A percentile compares a stretch with the other conserved stretches of the same genome.
Evolutionary conservation across 2,797 vertebrate species (phyloP).

Genomic region (Crax fasciolata): DNA sequence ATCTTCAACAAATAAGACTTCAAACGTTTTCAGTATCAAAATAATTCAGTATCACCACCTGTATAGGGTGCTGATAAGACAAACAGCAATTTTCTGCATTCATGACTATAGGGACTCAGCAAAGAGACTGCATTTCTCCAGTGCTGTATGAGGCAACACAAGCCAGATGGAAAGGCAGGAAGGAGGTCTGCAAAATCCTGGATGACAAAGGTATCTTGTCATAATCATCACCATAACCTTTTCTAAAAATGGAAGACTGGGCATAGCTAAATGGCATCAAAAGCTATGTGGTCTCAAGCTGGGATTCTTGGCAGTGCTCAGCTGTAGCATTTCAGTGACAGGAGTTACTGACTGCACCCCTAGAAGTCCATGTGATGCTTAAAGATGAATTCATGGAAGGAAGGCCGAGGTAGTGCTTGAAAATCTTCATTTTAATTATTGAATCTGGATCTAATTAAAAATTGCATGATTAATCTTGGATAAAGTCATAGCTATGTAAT

Average conservation of each 20-base stretch:
- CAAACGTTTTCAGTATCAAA: neutral
- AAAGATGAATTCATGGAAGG: neutral
- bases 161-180: conserved; percentile 45
- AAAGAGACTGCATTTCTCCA: neutral
- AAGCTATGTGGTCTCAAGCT: neutral
- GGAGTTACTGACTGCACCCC: neutral
- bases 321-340: neutral
- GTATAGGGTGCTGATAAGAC: neutral
- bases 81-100: neutral
- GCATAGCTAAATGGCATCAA: neutral
- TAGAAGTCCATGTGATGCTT: neutral
- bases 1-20: neutral
- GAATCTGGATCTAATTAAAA: neutral
- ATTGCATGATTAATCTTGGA: neutral
- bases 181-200: conserved; percentile 27
- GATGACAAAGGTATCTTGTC: conserved; percentile 20
- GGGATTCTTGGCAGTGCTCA: neutral
- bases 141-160: neutral
- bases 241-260: neutral
- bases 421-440: neutral
- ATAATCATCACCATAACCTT: neutral
- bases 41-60: neutral
- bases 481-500: neutral
- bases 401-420: neutral
- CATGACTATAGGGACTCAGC: neutral